Evolutionary conservation across 2,113 vertebrate species (phyloP), one percentile per base, ranked within the genome.

Genomic region (Chaetodon auriga): DNA sequence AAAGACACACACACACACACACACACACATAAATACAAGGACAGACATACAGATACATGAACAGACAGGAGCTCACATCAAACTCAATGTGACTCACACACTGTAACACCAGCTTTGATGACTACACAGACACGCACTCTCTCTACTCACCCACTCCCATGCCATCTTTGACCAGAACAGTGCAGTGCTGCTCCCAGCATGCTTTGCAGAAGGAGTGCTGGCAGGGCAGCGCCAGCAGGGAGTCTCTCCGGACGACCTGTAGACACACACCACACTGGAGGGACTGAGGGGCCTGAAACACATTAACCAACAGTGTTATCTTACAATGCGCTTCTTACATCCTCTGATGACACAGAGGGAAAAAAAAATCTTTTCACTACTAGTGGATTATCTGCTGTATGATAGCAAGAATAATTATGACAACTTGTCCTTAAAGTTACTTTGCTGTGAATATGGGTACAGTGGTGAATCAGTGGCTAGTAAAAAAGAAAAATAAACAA

Each of bases 161-260:
- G 57, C 98, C 98, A 10, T 99, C 98, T 94, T 98, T 99, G 93
- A 99, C 97, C 11, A 99, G 96, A 55, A 99, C 98, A 53, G 96
- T 97, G 92, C 98, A 99, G 87, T 99, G 97, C 94, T 99, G 98
- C 94, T 99, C 98, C 98, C 98, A 99, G 94, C 98, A 99, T 95
- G 95, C 97, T 93, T 98, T 97, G 91, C 98, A 99, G 92, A 99
- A 99, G 90, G 96, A 97, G 94, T 99, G 98, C 95, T 99, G 98
- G 91, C 98, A 99, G 81, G 98, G 96, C 93, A 99, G 94, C 45
- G 97, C 96, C 79, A 98, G 95, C 75, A 99, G 93, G 66, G 96
- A 95, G 83, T 99, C 98, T 95, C 97, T 98, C 81, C 98, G 95
- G 73, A 99, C 98, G 75, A 96, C 96, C 95, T 99, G 98, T 96